Percentiles rank a stretch among this genome's conserved stretches.
Evolutionary conservation across 2,888 invertebrate genomes (phyloP).

Genomic region (Dryococelus australis): DNA sequence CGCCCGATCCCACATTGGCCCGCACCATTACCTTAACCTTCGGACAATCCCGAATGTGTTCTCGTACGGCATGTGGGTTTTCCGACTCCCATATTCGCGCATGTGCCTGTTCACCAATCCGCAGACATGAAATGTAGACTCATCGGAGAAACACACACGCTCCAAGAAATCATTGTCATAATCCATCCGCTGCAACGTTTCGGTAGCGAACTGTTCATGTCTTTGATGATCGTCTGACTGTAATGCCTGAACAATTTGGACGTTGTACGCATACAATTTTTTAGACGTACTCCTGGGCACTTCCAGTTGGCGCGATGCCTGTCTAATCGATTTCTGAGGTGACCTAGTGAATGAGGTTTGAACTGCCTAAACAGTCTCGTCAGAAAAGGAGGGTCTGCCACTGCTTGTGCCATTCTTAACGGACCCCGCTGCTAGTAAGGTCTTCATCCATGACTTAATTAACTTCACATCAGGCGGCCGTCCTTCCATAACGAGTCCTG

Average conservation of each 20-base stretch:
- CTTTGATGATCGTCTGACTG: neutral
- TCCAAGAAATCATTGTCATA: neutral
- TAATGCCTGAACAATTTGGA: too few relatives aligned
- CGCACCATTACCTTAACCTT: neutral
- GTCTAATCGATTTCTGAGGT: constrained; percentile 16
- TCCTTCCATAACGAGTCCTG: neutral
- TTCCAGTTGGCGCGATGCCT: neutral
- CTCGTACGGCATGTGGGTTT: constrained; percentile 6
- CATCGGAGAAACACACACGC: neutral
- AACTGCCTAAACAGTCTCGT: neutral
- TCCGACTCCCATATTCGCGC: neutral
- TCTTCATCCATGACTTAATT: neutral
- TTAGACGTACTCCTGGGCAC: neutral
- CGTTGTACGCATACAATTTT: neutral
- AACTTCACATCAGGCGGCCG: neutral
- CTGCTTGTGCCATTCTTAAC: neutral
- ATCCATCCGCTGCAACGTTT: neutral
- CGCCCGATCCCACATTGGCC: too few relatives aligned
- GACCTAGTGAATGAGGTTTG: constrained; percentile 12
- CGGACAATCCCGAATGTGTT: neutral
- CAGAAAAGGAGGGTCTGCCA: neutral
- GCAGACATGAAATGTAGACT: constrained; percentile 4
- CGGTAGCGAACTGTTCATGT: neutral
- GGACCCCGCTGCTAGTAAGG: neutral
- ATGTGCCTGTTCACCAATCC: neutral